phyloP scores from a whole-genome alignment of 2,888 invertebrate species.

The Mimas tiliae region DNA sequence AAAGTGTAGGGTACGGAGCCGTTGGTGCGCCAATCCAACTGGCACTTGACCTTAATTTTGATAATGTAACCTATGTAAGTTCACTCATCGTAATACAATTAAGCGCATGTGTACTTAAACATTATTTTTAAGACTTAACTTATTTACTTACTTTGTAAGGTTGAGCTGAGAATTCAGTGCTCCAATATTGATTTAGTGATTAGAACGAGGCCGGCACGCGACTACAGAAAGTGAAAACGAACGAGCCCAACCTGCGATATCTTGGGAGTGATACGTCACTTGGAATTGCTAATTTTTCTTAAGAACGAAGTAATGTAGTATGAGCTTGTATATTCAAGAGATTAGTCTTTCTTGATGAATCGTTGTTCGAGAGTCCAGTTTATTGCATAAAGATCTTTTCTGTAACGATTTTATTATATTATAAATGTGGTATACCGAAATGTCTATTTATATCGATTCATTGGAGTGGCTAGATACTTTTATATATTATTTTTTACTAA shows the following conservation, averaged over 20 bases:
- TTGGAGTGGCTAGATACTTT: too few species aligned
- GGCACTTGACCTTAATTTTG: too few species aligned
- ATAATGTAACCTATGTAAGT: background rate
- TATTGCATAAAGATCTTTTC: too few species aligned
- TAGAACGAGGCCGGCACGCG: conserved; percentile 49
- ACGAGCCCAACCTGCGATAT: conserved; percentile 11
- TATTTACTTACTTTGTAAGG: conserved; percentile 35
- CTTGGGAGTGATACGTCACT: conserved; percentile 14
- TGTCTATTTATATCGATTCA: too few species aligned
- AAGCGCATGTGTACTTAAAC: background rate
- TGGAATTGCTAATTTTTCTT: conserved; percentile 11
- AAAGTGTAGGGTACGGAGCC: too few species aligned
- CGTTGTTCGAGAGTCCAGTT: background rate
- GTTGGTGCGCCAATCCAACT: too few species aligned
- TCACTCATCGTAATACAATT: background rate
- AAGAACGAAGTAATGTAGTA: background rate
- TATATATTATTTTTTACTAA: too few species aligned
- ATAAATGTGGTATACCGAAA: too few species aligned
- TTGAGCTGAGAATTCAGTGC: conserved; percentile 33
- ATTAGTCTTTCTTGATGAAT: background rate
- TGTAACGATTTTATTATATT: too few species aligned
- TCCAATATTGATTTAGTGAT: conserved; percentile 58
- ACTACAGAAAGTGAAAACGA: conserved; percentile 46
- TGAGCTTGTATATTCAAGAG: background rate
- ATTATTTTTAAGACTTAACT: background rate